These are phyloP conservation scores for Branchinecta lindahli DNA, from an alignment of 1,140 invertebrate species.

Conservation along the genomic window DNA sequence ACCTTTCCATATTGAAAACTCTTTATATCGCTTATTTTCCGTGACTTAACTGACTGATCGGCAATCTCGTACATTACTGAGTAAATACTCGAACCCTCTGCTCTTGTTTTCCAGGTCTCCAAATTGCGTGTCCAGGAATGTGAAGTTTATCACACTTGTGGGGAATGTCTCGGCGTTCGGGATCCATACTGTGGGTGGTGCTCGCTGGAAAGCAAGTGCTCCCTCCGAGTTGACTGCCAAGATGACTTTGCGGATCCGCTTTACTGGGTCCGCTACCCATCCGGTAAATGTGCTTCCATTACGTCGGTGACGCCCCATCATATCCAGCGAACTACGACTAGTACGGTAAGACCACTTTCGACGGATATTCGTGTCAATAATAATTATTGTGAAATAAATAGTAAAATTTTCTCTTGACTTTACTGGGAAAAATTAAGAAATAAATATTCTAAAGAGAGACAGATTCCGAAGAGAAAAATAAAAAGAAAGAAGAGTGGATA, in stretches of 20 bases:
- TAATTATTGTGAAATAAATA: too few relatives aligned
- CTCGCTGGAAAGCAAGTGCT: constrained; percentile 88
- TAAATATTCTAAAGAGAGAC: too few relatives aligned
- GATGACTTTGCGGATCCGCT: constrained; percentile 76
- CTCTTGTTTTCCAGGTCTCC: too few relatives aligned
- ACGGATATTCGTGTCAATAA: neutral
- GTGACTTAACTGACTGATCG: too few relatives aligned
- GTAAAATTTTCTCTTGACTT: too few relatives aligned
- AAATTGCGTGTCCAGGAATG: constrained; percentile 93
- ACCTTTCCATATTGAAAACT: too few relatives aligned
- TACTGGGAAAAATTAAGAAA: too few relatives aligned
- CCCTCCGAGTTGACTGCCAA: constrained; percentile 67
- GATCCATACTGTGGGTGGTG: constrained; percentile 98
- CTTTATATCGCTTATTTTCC: too few relatives aligned
- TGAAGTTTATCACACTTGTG: constrained; percentile 74
- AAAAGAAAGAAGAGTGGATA: too few relatives aligned
- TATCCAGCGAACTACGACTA: constrained; percentile 75
- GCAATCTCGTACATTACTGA: too few relatives aligned
- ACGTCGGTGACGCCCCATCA: constrained; percentile 76
- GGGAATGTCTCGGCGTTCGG: constrained; percentile 74
- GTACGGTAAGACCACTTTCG: constrained; percentile 43
- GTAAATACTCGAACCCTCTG: too few relatives aligned
- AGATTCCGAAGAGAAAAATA: too few relatives aligned
- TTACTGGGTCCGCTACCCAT: constrained; percentile 91
- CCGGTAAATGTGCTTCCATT: constrained; percentile 84